phyloP scores from a whole-genome alignment of 2,888 invertebrate genomes.

The Carterocephalus palaemon region DNA sequence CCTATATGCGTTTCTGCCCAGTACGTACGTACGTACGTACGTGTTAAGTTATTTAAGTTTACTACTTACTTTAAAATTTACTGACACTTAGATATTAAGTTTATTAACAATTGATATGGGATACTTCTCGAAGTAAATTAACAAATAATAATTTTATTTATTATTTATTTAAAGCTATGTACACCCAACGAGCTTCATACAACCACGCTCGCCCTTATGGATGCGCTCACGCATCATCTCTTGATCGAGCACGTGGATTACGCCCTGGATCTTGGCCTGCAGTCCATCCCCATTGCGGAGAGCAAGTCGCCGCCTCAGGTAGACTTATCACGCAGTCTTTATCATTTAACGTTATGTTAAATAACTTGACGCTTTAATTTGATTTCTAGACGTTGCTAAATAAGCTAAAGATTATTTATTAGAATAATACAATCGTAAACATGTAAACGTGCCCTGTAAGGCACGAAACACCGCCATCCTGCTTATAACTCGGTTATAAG shows the following conservation, averaged over 20 bases:
- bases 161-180: constrained; percentile 78
- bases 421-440: no score
- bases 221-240: constrained; percentile 89
- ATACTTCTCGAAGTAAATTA: neutral
- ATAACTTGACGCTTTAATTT: neutral
- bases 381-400: neutral
- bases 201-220: constrained; percentile 89
- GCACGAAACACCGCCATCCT: no score
- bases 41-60: no score
- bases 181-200: constrained; percentile 85
- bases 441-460: no score
- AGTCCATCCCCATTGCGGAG: constrained; percentile 93
- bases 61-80: no score
- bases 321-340: constrained; percentile 2
- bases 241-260: constrained; percentile 97
- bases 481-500: no score
- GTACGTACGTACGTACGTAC: no score
- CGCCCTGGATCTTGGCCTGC: constrained; percentile 94
- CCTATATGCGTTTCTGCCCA: no score
- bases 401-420: no score
- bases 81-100: no score
- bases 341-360: neutral
- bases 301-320: constrained; percentile 88
- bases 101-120: no score
- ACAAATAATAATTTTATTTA: neutral